Evolutionary conservation across 2,888 invertebrate species (phyloP), one percentile per base, ranked within the genome.

Genomic region (Thymelicus sylvestris): DNA sequence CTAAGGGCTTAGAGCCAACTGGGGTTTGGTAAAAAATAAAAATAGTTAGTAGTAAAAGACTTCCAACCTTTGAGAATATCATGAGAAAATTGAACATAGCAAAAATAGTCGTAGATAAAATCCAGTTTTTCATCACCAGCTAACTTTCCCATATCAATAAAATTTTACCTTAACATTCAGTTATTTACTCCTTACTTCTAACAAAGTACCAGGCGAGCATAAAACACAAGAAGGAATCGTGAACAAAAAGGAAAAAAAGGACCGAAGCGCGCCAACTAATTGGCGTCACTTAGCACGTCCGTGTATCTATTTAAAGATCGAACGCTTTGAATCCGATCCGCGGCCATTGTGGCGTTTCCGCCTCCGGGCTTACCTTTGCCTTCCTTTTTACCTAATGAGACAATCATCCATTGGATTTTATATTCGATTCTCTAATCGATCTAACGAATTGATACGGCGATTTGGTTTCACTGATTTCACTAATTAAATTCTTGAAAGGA

Each of bases 241-340:
- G 75, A 74, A 74, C 71, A 5, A 19, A 19, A 19, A 19, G 55
- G 10, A 44, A 66, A 57, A 66, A 66, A 66, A 66, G 39, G 44
- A 66, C 41, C 55, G 41, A n/a, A 65, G 82, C 83, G 83, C 81
- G 83, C 71, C 68, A 47, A 72, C 84, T 86, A 86, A 86, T 85
- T 85, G 86, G 83, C 79, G 80, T 81, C 83, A 83, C 82, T 85
- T 85, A 84, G 83, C 83, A 79, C 72, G 79, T 74, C 75, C 75
- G 68, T 69, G 73, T 83, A 83, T 83, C 85, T 85, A 85, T 85
- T 83, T 84, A 83, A 77, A 77, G 77, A 79, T 80, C 76, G 72
- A 69, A 76, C 81, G 77, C 80, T 80, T 82, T 77, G 81, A 62
- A 80, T 82, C 82, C 79, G 80, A 82, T 81, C 81, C 81, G 75